phyloP scores from a whole-genome alignment of 2,113 vertebrate genomes.

The Pagrus major region DNA sequence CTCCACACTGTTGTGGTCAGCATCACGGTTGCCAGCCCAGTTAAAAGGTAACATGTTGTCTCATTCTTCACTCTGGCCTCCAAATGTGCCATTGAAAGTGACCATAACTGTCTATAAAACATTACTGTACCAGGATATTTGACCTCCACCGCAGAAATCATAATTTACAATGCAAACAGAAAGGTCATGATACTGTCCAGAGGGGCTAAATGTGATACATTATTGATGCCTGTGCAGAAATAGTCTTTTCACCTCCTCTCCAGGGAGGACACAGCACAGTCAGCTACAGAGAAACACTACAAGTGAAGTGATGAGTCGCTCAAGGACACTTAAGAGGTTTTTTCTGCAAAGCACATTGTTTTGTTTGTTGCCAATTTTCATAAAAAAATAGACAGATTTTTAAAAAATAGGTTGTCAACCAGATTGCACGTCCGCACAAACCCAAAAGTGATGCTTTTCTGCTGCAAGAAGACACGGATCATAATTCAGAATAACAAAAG shows the following conservation, averaged over 20 bases:
- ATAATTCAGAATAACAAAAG: background rate
- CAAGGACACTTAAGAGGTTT: background rate
- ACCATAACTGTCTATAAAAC: slow-evolving; percentile 9
- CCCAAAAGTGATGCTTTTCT: background rate
- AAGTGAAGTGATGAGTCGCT: background rate
- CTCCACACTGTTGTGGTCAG: background rate
- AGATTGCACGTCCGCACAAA: background rate
- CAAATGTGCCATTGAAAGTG: background rate
- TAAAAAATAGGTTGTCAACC: background rate
- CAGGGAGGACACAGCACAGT: background rate
- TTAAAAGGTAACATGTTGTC: background rate
- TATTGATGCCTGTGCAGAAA: slow-evolving; percentile 47
- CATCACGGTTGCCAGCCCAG: background rate
- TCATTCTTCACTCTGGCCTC: background rate
- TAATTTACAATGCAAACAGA: slow-evolving; percentile 31
- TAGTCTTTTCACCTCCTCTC: slow-evolving; percentile 20
- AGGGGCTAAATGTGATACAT: slow-evolving; percentile 21
- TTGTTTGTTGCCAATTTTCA: background rate
- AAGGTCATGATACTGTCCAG: slow-evolving; percentile 37
- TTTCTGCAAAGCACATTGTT: background rate
- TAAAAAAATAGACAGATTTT: background rate
- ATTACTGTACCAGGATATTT: background rate
- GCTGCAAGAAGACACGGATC: background rate
- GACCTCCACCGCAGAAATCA: slow-evolving; percentile 26
- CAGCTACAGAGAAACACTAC: background rate